Conservation (phyloP, 2,797 vertebrate species). For the Gallinago nigripennis region DNA sequence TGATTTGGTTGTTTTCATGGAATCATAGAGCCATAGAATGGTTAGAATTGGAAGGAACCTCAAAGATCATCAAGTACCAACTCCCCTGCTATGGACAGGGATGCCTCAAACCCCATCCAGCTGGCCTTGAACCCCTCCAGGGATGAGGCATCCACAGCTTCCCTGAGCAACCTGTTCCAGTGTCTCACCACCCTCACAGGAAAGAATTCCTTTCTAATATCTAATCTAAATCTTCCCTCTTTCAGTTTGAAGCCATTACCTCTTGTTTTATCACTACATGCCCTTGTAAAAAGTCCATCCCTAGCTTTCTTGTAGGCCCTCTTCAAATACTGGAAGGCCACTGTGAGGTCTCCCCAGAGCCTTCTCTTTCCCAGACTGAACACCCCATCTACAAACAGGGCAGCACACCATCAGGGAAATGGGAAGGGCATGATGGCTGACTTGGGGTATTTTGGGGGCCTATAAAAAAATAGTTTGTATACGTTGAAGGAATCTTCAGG, state of each 20-base stretch:
- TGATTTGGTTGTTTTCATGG: not conserved
- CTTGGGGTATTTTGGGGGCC: not conserved
- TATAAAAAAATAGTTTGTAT: not conserved
- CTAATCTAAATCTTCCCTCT: not conserved
- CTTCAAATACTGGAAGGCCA: not conserved
- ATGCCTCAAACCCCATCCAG: not conserved
- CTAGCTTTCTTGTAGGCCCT: not conserved
- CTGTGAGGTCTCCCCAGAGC: not conserved
- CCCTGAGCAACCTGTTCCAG: too few relatives aligned
- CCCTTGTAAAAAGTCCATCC: not conserved
- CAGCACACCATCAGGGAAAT: not conserved
- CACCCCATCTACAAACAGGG: accelerated
- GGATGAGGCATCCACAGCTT: not conserved
- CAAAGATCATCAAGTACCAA: not conserved
- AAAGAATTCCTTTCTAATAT: not conserved
- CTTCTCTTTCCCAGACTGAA: not conserved
- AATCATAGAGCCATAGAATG: not conserved
- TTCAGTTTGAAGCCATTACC: not conserved
- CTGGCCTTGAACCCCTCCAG: not conserved
- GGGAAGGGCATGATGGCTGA: accelerated
- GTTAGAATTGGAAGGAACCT: not conserved
- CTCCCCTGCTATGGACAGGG: not conserved
- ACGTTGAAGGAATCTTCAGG: not conserved
- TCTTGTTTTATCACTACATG: not conserved
- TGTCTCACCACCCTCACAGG: too few relatives aligned